phyloP scores from a whole-genome alignment of 2,888 invertebrate genomes.

The Acrobasis consociella region DNA sequence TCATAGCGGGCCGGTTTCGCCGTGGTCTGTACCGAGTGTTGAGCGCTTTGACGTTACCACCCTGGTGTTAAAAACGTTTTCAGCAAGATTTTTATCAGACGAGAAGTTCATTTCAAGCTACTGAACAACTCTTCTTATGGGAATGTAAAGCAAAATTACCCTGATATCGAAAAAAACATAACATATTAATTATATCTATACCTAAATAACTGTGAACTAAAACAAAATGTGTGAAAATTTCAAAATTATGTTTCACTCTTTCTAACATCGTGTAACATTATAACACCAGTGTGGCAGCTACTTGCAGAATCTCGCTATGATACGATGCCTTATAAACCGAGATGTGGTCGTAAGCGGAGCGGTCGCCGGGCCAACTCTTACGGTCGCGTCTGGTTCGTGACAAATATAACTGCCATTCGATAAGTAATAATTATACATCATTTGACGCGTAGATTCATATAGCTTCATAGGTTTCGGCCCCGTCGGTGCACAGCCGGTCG shows the following conservation, averaged over 20 bases:
- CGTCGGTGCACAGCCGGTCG: constrained; percentile 78
- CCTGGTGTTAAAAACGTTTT: too few species aligned
- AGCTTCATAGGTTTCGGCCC: constrained; percentile 73
- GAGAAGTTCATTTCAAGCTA: too few species aligned
- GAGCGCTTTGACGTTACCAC: background rate
- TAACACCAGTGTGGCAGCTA: background rate
- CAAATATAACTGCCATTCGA: constrained; percentile 79
- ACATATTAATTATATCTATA: too few species aligned
- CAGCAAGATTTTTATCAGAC: too few species aligned
- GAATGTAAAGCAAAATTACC: too few species aligned
- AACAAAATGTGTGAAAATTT: too few species aligned
- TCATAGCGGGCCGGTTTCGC: constrained; percentile 38
- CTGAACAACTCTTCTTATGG: too few species aligned
- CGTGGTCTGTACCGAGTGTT: constrained; percentile 12
- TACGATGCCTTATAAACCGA: constrained; percentile 70
- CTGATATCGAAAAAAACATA: too few species aligned
- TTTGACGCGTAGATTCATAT: constrained; percentile 66
- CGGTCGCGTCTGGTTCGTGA: constrained; percentile 60
- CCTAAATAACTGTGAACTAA: too few species aligned
- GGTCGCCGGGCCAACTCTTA: constrained; percentile 26
- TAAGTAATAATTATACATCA: constrained; percentile 75
- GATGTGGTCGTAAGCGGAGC: constrained; percentile 44
- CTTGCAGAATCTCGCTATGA: constrained; percentile 45
- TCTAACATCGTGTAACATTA: too few species aligned
- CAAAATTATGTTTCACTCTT: too few species aligned